These are phyloP conservation scores for Sminthopsis crassicaudata DNA, from an alignment of 2,113 vertebrate genomes.

Conservation along the genomic window DNA sequence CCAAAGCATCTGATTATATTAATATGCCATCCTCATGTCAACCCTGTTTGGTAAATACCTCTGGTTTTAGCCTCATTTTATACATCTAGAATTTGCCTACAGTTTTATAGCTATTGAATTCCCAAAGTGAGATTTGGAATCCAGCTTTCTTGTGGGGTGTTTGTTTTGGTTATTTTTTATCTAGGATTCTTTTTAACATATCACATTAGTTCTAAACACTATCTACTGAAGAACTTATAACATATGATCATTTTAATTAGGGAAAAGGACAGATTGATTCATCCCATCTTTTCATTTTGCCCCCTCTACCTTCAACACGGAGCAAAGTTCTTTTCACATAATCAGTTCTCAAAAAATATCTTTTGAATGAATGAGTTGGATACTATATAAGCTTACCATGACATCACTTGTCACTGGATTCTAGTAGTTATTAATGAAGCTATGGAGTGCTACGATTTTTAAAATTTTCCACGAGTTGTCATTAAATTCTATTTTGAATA, in stretches of 20 bases:
- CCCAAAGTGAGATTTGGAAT: constrained; percentile 11
- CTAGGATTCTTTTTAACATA: neutral
- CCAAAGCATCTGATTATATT: neutral
- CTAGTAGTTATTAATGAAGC: neutral
- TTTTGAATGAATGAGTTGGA: neutral
- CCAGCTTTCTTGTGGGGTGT: neutral
- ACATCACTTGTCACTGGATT: neutral
- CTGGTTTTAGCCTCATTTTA: neutral
- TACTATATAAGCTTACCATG: neutral
- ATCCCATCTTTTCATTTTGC: neutral
- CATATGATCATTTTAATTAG: neutral
- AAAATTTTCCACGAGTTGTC: neutral
- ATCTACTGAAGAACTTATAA: neutral
- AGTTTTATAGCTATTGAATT: neutral
- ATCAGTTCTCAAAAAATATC: neutral
- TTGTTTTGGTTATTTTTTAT: no score
- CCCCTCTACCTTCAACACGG: neutral
- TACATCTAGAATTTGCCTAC: neutral
- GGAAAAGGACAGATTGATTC: neutral
- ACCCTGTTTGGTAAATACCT: neutral
- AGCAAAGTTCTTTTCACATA: neutral
- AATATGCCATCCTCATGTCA: neutral
- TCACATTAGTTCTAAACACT: neutral
- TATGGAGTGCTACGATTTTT: neutral
- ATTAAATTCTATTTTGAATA: neutral